Evolutionary conservation across 1,140 invertebrate genomes (phyloP).

Genomic region (Drosophila nannoptera): DNA sequence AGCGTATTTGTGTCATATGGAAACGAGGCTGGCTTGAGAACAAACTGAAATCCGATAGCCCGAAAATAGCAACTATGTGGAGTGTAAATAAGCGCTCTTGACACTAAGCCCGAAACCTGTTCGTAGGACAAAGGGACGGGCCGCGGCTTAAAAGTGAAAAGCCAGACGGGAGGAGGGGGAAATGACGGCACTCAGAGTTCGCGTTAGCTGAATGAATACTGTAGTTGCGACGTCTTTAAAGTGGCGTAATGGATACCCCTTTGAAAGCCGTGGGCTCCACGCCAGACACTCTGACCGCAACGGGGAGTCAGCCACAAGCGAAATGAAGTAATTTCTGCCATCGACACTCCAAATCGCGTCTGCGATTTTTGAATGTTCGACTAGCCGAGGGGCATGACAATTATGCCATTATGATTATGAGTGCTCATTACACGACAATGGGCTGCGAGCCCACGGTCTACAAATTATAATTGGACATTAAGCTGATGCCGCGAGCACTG

Average conservation of each 20-base stretch:
- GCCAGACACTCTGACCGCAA: slow-evolving; percentile 63
- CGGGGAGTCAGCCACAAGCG: slow-evolving; percentile 36
- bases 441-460: slow-evolving; percentile 51
- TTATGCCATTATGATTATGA: slow-evolving; percentile 49
- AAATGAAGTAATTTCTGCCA: slow-evolving; percentile 49
- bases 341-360: slow-evolving; percentile 44
- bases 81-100: slow-evolving; percentile 34
- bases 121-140: slow-evolving; percentile 36
- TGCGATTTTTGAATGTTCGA: too few species aligned
- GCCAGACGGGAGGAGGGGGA: too few species aligned
- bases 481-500: slow-evolving; percentile 29
- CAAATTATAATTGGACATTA: slow-evolving; percentile 68
- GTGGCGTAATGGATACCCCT: slow-evolving; percentile 23
- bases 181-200: too few species aligned
- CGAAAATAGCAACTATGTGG: slow-evolving; percentile 39
- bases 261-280: slow-evolving; percentile 15
- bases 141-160: too few species aligned
- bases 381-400: slow-evolving; percentile 47
- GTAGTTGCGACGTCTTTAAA: slow-evolving; percentile 2
- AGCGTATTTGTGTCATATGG: slow-evolving; percentile 65
- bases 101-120: slow-evolving; percentile 48
- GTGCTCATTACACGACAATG: slow-evolving; percentile 30
- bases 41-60: slow-evolving; percentile 62
- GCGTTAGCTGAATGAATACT: too few species aligned
- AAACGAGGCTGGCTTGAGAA: slow-evolving; percentile 53